Evolutionary conservation across 2,113 vertebrate species (phyloP).

Genomic region (Dasypus novemcinctus): DNA sequence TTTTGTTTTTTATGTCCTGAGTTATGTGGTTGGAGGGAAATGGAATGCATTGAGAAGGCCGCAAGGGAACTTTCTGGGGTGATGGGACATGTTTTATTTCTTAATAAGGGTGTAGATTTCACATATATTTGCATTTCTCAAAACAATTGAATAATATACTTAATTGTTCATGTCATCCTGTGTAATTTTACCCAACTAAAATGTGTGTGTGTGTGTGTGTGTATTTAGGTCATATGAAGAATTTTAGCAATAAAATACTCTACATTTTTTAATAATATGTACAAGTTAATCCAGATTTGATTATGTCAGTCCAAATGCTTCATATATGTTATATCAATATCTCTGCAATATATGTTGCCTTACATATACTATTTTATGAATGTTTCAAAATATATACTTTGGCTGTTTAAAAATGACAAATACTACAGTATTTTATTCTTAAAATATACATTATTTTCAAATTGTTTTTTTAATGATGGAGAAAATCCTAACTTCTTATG

Average conservation of each 20-base stretch:
- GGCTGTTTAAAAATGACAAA: not conserved
- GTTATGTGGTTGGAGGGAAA: no score
- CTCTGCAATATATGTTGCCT: not conserved
- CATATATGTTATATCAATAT: not conserved
- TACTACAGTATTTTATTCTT: not conserved
- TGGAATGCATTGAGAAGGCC: not conserved
- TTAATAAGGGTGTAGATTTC: not conserved
- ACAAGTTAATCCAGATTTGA: not conserved
- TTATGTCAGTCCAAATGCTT: not conserved
- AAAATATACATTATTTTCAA: conserved; percentile 67
- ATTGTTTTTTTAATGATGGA: conserved; percentile 23
- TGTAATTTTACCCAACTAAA: not conserved
- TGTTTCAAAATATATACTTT: conserved; percentile 59
- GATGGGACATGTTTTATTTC: not conserved
- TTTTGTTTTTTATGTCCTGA: not conserved
- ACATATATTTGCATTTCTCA: not conserved
- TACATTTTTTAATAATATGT: not conserved
- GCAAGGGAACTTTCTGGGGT: not conserved
- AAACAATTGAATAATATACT: not conserved
- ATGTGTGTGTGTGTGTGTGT: not conserved
- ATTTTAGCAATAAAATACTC: not conserved
- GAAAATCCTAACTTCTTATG: conserved; percentile 66
- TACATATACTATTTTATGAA: conserved; percentile 46
- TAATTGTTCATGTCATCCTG: not conserved
- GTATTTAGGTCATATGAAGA: not conserved